Evolutionary conservation across 2,888 invertebrate genomes (phyloP).

Genomic region (Aporophyla lueneburgensis): DNA sequence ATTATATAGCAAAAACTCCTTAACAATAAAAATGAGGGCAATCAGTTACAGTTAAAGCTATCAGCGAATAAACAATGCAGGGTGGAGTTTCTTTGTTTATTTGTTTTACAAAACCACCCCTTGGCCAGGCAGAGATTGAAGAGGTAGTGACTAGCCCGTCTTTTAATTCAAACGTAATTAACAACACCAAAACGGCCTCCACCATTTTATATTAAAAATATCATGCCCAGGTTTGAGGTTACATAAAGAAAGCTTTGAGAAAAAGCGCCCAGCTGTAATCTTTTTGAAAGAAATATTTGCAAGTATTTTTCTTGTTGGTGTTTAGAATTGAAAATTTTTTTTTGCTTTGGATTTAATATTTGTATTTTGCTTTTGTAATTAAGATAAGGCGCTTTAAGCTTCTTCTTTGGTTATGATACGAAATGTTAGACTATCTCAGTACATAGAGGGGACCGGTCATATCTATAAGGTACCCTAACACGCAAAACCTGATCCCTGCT

Average conservation of each 20-base stretch:
- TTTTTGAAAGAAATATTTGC: conserved; percentile 19
- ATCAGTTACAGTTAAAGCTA: conserved; percentile 35
- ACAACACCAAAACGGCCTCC: conserved; percentile 24
- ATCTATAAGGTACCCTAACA: neutral
- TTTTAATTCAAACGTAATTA: conserved; percentile 53
- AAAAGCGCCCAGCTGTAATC: conserved; percentile 11
- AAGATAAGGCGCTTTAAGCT: neutral
- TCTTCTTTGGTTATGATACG: conserved; percentile 7
- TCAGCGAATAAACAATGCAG: conserved; percentile 54
- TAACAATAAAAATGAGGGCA: conserved; percentile 34
- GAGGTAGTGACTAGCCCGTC: conserved; percentile 16
- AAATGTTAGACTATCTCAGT: neutral
- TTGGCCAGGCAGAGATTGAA: conserved; percentile 30
- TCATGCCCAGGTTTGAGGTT: conserved; percentile 14
- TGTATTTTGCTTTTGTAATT: neutral
- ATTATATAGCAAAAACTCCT: conserved; percentile 10
- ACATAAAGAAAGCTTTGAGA: conserved; percentile 32
- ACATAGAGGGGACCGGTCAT: neutral
- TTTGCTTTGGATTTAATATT: neutral
- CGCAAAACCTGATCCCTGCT: conserved; percentile 5
- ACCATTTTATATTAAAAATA: conserved; percentile 43
- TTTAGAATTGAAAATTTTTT: conserved; percentile 14
- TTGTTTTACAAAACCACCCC: conserved; percentile 26
- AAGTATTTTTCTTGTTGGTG: conserved; percentile 6
- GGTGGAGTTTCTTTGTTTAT: conserved; percentile 36